phyloP scores from a whole-genome alignment of 2,888 invertebrate species.

The Caenorhabditis virilis region DNA sequence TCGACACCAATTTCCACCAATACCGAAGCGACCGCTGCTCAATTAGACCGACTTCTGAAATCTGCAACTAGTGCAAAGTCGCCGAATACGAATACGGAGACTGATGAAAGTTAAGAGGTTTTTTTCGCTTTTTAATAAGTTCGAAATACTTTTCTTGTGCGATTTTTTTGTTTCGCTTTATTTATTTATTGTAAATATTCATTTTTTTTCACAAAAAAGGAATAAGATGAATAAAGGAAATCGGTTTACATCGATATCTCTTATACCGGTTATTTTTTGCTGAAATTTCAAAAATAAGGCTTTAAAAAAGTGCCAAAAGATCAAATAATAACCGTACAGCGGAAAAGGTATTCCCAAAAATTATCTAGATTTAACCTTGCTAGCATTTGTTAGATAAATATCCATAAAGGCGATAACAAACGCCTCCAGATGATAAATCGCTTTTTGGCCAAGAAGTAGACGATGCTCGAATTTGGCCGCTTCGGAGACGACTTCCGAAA shows the following conservation, averaged over 20 bases:
- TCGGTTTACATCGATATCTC: too few species aligned
- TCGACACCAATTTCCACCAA: constrained; percentile 15
- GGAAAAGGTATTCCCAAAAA: too few species aligned
- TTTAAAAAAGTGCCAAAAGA: too few species aligned
- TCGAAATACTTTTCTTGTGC: too few species aligned
- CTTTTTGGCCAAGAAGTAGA: constrained; percentile 81
- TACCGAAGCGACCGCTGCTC: constrained; percentile 28
- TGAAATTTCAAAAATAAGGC: too few species aligned
- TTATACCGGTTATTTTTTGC: too few species aligned
- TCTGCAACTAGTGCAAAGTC: constrained; percentile 18
- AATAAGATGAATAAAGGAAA: too few species aligned
- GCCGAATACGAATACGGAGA: constrained; percentile 20
- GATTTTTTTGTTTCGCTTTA: too few species aligned
- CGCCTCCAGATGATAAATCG: constrained; percentile 94
- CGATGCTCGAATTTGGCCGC: constrained; percentile 91
- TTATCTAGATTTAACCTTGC: too few species aligned
- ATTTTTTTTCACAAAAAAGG: too few species aligned
- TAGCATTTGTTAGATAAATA: constrained; percentile 74
- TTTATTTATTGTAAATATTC: too few species aligned
- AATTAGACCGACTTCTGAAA: constrained; percentile 43
- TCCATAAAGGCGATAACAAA: constrained; percentile 96
- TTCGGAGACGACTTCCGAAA: constrained; percentile 78
- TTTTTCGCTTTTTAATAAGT: not conserved
- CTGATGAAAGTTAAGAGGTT: constrained; percentile 9
- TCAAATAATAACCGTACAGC: too few species aligned